These are phyloP conservation scores for Semnornis frantzii DNA, from an alignment of 2,113 vertebrate genomes.

Conservation along the genomic window DNA sequence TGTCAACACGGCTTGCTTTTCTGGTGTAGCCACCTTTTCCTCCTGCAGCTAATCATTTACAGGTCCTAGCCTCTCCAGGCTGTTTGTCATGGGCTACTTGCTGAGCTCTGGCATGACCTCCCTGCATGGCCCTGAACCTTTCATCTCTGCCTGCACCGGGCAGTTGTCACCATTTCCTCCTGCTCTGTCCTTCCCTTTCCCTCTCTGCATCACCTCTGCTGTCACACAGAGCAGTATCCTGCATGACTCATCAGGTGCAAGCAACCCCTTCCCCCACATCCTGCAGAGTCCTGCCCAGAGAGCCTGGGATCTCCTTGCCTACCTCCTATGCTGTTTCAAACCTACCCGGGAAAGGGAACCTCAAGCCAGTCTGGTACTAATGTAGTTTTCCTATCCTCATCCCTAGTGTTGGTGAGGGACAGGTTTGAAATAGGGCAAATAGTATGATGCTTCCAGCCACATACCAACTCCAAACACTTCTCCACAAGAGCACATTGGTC, in stretches of 20 bases:
- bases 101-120: conserved; percentile 10
- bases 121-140: neutral
- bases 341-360: neutral
- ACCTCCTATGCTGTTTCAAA: neutral
- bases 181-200: conserved; percentile 15
- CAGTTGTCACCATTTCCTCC: conserved; percentile 31
- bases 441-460: neutral
- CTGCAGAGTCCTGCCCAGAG: neutral
- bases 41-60: conserved; percentile 12
- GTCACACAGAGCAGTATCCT: conserved; percentile 37
- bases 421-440: neutral
- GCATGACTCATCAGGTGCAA: conserved; percentile 43
- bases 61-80: neutral
- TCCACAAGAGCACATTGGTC: neutral
- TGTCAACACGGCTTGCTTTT: conserved; percentile 53
- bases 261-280: conserved; percentile 35
- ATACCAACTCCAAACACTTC: neutral
- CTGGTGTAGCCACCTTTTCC: conserved; percentile 51
- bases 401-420: neutral
- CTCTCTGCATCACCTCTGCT: neutral
- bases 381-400: neutral
- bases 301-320: neutral
- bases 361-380: neutral
- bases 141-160: neutral
- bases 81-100: neutral